Base-by-base conservation (phyloP, 1,140 invertebrate species). In the Cecropterus lyciades region DNA sequence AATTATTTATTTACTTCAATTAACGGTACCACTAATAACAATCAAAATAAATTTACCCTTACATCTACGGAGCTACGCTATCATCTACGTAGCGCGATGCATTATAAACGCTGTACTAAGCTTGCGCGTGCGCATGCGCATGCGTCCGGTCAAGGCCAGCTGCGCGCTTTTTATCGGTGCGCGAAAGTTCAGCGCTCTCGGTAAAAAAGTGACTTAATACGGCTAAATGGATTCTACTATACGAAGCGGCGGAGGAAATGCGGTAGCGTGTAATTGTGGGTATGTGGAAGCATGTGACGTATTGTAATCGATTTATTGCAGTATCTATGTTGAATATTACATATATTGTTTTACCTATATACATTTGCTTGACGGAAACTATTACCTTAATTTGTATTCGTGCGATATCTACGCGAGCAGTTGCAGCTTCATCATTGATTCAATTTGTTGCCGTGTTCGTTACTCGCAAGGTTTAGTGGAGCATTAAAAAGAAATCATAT, bases 141-240 rank as follows among this genome's bases (percentile, higher is more conserved):
- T 69, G 72, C 68, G 72, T 30, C 27, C 78, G 77, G 80, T 82
- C 80, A 82, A 82, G 80, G 80, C 78, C 76, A 80, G 57, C 64
- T 67, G 78, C 63, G 69, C 75, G 75, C 71, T 79, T 82, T 79
- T 82, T 82, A 79, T 77, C 67, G 63, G 60, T 72, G 72, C 73
- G 75, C 75, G 65, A 82, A 80, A 82, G 80, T 82, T 82, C 80
- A 82, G 62, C 75, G 80, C 65, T 75, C 80, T 72, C 79, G 51
- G 63, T 67, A 63, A 66, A 72, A 65, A 73, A 71, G 64, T 73
- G 65, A 74, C 72, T 74, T 69, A 72, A 72, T 65, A 57, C 51
- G 49, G 51, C 33, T 56, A 40, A 56, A 55, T 65, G 43, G 16
- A 42, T 56, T 56, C 43, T n/a, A 40, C 51, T 46, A 48, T 40